Base-by-base conservation (phyloP, 2,888 invertebrate species). In the Erynnis tages region DNA sequence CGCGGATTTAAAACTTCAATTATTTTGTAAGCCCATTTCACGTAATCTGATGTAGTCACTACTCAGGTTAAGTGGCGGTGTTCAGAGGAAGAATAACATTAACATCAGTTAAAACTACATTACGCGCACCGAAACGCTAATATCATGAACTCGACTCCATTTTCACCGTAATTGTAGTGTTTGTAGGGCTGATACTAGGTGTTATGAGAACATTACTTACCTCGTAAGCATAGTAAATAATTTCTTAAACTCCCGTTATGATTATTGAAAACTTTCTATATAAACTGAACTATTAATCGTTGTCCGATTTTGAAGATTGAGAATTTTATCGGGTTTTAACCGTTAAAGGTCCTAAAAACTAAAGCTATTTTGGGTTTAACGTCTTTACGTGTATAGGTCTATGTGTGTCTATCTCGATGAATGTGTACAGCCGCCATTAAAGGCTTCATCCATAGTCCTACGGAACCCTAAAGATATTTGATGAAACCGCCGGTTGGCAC, bases 21-120 rank as follows among this genome's bases (percentile, higher is more conserved):
- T 7, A 32, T 32, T 32, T 32, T 8, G 16, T 32, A 8, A 32
- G 14, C 32, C 8, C 16, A 16, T 32, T n/a, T n/a, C n/a, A n/a
- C n/a, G n/a, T 32, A 35, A 35, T 47, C 37, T 7, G 11, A 11
- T 41, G 40, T 17, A 32, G 6, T 7, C 8, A 8, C 8, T 14
- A 16, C 21, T 7, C 38, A 32, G 32, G 30, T 10, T 40, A 25
- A 50, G 13, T 11, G 37, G 8, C 13, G 6, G 41, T 44, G 43
- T 17, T 32, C 57, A 61, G 66, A 67, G 68, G 68, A 71, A 73
- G 73, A 72, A 73, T 66, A 69, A 64, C 82, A 87, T 87, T 86
- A 85, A 62, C 84, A 79, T 82, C 76, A 74, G 85, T 88, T 88
- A 88, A 87, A 88, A 87, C 65, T 35, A 83, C 88, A 87, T 88